Evolutionary conservation across 2,888 invertebrate species (phyloP).

Genomic region (Lasioglossum zephyrum): DNA sequence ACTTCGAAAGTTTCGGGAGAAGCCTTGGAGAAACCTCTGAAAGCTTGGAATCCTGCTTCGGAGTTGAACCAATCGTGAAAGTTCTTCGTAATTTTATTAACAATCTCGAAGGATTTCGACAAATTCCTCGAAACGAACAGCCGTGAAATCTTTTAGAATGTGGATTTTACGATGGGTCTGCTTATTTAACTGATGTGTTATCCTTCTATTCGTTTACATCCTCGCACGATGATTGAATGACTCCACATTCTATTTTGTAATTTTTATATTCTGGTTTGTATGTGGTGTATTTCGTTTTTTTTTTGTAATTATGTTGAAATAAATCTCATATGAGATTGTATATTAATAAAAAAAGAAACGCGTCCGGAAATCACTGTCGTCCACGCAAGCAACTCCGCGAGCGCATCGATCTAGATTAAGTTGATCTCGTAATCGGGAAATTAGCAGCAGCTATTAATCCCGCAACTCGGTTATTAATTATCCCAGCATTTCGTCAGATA

Average conservation of each 20-base stretch:
- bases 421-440: slow-evolving; percentile 16
- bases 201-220: background rate
- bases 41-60: background rate
- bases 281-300: too few relatives aligned
- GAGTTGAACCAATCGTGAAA: background rate
- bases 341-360: background rate
- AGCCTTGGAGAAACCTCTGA: background rate
- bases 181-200: too few relatives aligned
- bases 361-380: background rate
- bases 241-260: too few relatives aligned
- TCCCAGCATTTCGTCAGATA: background rate
- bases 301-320: too few relatives aligned
- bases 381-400: background rate
- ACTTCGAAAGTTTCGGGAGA: background rate
- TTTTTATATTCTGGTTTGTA: too few relatives aligned
- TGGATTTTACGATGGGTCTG: too few relatives aligned
- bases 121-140: too few relatives aligned
- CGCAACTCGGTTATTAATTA: slow-evolving; percentile 28
- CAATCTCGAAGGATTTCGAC: background rate
- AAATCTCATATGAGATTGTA: too few relatives aligned
- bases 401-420: slow-evolving; percentile 21
- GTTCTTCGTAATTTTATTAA: background rate
- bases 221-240: background rate
- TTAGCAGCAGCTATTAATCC: slow-evolving; percentile 28
- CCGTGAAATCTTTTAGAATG: too few relatives aligned